Evolutionary conservation across 2,797 vertebrate genomes (phyloP), one percentile per base, ranked within the genome.

Genomic region (Rachycentron canadum): DNA sequence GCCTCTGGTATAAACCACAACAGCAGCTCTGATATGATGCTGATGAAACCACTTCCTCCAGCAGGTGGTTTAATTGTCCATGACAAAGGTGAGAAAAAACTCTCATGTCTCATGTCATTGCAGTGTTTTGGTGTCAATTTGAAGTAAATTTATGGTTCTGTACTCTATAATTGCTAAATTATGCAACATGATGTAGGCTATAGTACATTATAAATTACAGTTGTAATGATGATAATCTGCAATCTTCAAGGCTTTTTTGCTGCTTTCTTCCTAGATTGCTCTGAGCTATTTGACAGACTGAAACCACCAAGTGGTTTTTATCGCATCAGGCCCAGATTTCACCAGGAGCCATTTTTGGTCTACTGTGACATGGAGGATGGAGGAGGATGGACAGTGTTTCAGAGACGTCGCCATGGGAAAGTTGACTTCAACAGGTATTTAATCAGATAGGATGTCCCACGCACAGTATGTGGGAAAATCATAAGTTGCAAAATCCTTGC

Each of bases 341-440:
- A 93, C 0, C 86, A 28, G 52, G 97, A 97, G 50, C 96, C 97
- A 0, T 94, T 98, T 78, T 89, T 97, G 84, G 95, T 89, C 0
- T 98, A 95, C 87, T 98, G 97, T 62, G 97, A 98, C 83, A 98
- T 98, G 97, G 92, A 96, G 2, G 96, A 97, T 0, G 97, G 97
- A 0, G 97, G 95, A 12, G 97, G 97, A 0, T 98, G 97, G 97
- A 98, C 97, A 0, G 94, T 97, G 61, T 93, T 98, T 56, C 97
- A 98, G 84, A 95, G 88, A 49, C 94, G 97, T 0, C 92, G 95
- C 2, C 95, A 96, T 0, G 97, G 97, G 52, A 96, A 90, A 91
- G 96, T 97, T 78, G 91, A 96, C 87, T 98, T 98, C 79, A 89
- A 96, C 88, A 95, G 96, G 97, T 97, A 90, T 17, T 66, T 5